Percentiles rank a stretch among this genome's conserved stretches.
Conservation (phyloP, 2,797 vertebrate species). For the Peromyscus aztecus region DNA sequence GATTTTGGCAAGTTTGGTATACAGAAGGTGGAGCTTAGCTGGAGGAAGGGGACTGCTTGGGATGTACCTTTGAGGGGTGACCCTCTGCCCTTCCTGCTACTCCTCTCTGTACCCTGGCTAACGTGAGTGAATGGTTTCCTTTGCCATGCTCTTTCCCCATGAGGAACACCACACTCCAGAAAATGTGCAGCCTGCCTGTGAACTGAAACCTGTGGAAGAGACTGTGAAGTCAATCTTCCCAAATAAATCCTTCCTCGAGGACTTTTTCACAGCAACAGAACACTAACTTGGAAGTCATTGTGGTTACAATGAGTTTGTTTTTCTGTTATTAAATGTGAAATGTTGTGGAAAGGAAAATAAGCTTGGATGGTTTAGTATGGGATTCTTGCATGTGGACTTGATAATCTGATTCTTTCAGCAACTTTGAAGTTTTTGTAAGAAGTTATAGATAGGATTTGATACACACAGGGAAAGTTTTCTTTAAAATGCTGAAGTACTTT, state of each 20-base stretch:
- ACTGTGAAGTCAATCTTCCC: not conserved
- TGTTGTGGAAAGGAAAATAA: not conserved
- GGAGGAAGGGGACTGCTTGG: not conserved
- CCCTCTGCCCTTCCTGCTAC: not conserved
- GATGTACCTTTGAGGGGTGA: not conserved
- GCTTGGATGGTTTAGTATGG: not conserved
- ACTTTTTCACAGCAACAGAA: not conserved
- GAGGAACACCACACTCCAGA: no score
- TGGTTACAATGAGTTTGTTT: slow-evolving; percentile 6
- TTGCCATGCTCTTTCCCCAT: no score
- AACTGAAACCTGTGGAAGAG: not conserved
- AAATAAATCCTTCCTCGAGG: not conserved
- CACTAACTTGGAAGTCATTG: not conserved
- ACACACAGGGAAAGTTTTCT: not conserved
- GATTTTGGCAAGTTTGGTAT: not conserved
- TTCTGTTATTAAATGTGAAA: slow-evolving; percentile 2
- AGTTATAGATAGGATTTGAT: slow-evolving; percentile 2
- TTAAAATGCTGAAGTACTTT: not conserved
- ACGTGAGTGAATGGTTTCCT: not conserved
- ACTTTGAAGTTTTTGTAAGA: not conserved
- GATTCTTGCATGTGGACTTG: not conserved
- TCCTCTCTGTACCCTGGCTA: not conserved
- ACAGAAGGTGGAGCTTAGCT: not conserved
- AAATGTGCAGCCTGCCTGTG: not conserved
- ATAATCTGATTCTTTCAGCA: not conserved